Evolutionary conservation across 1,140 invertebrate species (phyloP).

Genomic region (Drosophila oshimai): DNA sequence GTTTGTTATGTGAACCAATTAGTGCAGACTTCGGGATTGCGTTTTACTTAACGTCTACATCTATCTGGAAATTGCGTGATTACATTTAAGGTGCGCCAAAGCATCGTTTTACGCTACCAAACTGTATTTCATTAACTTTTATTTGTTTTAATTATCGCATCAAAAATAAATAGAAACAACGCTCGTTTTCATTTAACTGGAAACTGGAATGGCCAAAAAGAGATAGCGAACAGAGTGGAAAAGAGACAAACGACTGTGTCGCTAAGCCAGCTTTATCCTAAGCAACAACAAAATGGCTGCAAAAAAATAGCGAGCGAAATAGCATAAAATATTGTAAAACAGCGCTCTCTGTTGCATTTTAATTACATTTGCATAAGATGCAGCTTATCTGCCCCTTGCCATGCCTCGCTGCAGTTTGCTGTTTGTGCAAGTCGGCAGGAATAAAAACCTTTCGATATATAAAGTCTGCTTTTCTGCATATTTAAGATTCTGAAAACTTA

Average conservation of each 20-base stretch:
- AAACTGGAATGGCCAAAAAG: constrained; percentile 4
- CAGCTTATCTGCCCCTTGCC: constrained; percentile 51
- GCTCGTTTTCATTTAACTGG: constrained; percentile 22
- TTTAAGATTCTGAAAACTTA: constrained; percentile 7
- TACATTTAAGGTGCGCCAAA: neutral
- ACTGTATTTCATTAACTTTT: constrained; percentile 57
- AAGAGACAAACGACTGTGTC: constrained; percentile 5
- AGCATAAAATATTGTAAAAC: constrained; percentile 59
- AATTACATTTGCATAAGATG: constrained; percentile 63
- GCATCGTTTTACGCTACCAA: constrained; percentile 12
- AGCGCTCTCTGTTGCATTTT: constrained; percentile 57
- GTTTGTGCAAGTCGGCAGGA: neutral
- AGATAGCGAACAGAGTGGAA: neutral
- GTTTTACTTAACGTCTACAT: constrained; percentile 1
- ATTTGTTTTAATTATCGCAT: constrained; percentile 52
- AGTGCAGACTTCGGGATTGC: constrained; percentile 18
- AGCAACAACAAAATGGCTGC: constrained; percentile 21
- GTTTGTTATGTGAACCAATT: constrained; percentile 48
- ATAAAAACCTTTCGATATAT: constrained; percentile 34
- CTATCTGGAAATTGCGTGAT: neutral
- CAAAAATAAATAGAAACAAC: constrained; percentile 22
- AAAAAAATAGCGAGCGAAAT: constrained; percentile 35
- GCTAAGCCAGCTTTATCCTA: constrained; percentile 33
- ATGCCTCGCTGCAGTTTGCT: constrained; percentile 25
- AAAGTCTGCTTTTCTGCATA: neutral